Evolutionary conservation across 2,113 vertebrate genomes (phyloP), one percentile per base, ranked within the genome.

Genomic region (Atlantisia rogersi): DNA sequence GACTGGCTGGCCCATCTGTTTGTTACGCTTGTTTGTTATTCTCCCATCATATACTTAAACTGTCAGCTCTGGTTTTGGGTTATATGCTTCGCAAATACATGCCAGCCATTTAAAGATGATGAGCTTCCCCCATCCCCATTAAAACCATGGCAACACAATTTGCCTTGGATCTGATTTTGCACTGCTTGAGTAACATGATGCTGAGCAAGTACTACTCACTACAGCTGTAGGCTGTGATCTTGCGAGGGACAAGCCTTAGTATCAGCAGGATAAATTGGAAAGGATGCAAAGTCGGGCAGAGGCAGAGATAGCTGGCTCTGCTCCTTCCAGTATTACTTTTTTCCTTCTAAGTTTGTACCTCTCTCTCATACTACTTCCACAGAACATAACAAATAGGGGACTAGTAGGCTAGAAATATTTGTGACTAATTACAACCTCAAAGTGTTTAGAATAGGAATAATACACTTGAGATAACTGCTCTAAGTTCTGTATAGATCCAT

Each of bases 1-100:
- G 90, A 40, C 89, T 92, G 88, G 40, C 80, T 92, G 58, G 81
- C 91, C 94, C 94, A 96, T 94, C 92, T 96, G 88, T 85, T 89
- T 84, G 56, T 73, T 81, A 74, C 0, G 1, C 80, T 86, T 93
- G 64, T 80, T 94, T 90, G 65, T 90, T 92, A 53, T 82, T 94
- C 90, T 86, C 79, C 80, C 78, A 50, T 88, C 67, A 5, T 58
- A 31, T 58, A 70, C 85, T 94, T 82, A 67, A 69, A 86, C 50
- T 92, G 76, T 78, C 86, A 93, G 88, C 71, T 48, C 80, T 32
- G 62, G 37, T 26, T 74, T n/a, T 75, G 76, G 81, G 78, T 58
- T 94, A 5, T 62, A 58, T 25, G 74, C 44, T 91, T 40, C 73
- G 62, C 86, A 85, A 86, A 53, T 37, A 58, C 73, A 53, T n/a